Evolutionary conservation across 2,888 invertebrate species (phyloP).

Genomic region (Pyrocoelia pectoralis): DNA sequence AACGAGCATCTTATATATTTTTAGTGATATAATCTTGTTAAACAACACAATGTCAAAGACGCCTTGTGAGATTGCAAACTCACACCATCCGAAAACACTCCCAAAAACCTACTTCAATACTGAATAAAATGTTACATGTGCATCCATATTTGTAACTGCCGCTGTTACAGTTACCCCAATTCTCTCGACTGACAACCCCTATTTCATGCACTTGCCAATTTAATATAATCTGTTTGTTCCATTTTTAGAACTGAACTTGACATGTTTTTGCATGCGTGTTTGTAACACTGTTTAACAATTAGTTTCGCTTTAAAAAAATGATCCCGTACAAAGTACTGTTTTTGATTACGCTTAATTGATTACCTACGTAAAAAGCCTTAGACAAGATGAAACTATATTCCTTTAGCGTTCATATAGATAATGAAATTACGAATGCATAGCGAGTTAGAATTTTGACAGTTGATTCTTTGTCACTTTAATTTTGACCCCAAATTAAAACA

Average conservation of each 20-base stretch:
- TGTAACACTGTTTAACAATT: not conserved
- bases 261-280: slow-evolving; percentile 4
- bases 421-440: not conserved
- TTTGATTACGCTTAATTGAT: too few relatives aligned
- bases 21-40: slow-evolving; percentile 28
- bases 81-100: slow-evolving; percentile 2
- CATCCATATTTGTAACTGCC: slow-evolving; percentile 24
- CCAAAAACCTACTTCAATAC: not conserved
- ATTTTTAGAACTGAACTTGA: slow-evolving; percentile 8
- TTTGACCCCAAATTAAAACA: not conserved
- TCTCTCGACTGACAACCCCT: slow-evolving; percentile 21
- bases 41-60: slow-evolving; percentile 16
- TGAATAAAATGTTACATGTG: slow-evolving; percentile 4
- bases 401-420: not conserved
- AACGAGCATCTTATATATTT: slow-evolving; percentile 30
- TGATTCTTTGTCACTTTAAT: slow-evolving; percentile 2
- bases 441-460: not conserved
- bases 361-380: not conserved
- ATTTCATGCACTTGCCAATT: slow-evolving; percentile 27
- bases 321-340: not conserved
- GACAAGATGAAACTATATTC: too few relatives aligned
- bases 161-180: slow-evolving; percentile 23
- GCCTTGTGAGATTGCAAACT: slow-evolving; percentile 12
- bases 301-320: not conserved
- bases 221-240: slow-evolving; percentile 23